These are phyloP conservation scores for Acronicta psi DNA, from an alignment of 2,888 invertebrate species.

Conservation along the genomic window DNA sequence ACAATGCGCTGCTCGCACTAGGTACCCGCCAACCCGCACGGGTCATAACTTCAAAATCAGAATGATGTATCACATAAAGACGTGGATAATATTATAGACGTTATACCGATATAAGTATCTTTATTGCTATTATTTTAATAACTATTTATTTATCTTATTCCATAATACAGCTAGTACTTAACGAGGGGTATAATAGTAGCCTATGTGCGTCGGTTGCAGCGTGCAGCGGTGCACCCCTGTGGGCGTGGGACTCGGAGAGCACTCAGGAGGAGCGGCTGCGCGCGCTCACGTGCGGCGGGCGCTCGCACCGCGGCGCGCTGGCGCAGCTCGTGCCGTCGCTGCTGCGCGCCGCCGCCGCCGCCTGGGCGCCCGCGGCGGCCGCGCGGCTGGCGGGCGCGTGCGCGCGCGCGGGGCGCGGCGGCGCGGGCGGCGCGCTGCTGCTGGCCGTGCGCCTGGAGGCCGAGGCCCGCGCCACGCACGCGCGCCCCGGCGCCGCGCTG, in stretches of 20 bases:
- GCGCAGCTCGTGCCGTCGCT: slow-evolving; percentile 53
- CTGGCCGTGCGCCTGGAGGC: background rate
- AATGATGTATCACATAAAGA: no score
- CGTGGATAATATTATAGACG: no score
- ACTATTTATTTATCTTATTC: no score
- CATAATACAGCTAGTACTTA: no score
- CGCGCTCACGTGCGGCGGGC: slow-evolving; percentile 49
- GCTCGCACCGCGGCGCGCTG: slow-evolving; percentile 49
- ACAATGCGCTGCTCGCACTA: slow-evolving; percentile 62
- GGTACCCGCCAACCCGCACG: slow-evolving; percentile 46
- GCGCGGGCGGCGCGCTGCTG: slow-evolving; percentile 10
- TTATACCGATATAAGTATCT: no score
- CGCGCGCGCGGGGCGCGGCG: slow-evolving; percentile 39
- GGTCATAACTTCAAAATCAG: no score
- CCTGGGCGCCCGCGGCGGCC: slow-evolving; percentile 47
- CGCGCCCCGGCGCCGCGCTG: background rate
- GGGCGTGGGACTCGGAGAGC: slow-evolving; percentile 42
- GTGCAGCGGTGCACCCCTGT: slow-evolving; percentile 58
- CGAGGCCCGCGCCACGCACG: slow-evolving; percentile 24
- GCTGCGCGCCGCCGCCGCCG: slow-evolving; percentile 44
- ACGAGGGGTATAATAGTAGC: no score
- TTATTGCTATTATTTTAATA: no score
- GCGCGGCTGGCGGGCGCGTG: slow-evolving; percentile 34
- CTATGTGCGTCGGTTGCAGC: no score
- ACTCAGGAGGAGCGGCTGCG: slow-evolving; percentile 40